phyloP scores from a whole-genome alignment of 2,113 vertebrate genomes.

The Rhagologus leucostigma region DNA sequence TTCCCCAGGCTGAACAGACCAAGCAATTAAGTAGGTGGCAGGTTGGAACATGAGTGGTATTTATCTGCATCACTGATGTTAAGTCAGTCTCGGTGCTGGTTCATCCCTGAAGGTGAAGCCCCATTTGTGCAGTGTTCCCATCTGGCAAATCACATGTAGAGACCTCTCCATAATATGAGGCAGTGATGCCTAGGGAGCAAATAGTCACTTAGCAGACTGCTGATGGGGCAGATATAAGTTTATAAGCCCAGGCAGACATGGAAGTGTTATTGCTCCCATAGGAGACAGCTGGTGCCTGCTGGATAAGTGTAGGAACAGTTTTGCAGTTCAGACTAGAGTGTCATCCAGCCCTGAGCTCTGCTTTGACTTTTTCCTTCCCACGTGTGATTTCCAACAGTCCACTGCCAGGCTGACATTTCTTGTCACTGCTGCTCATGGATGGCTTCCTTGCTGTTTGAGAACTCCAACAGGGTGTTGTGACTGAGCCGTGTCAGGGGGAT shows the following conservation, averaged over 20 bases:
- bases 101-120: background rate
- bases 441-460: constrained; percentile 23
- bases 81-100: background rate
- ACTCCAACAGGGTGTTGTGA: background rate
- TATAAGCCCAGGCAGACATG: background rate
- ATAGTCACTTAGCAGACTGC: background rate
- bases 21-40: background rate
- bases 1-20: background rate
- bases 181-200: background rate
- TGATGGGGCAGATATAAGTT: background rate
- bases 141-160: background rate
- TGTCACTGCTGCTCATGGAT: background rate
- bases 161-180: background rate
- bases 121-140: background rate
- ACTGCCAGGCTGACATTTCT: constrained; percentile 12
- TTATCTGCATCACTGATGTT: background rate
- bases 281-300: constrained; percentile 14
- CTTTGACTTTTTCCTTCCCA: constrained; percentile 16
- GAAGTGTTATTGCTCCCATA: background rate
- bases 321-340: background rate
- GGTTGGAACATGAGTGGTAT: background rate
- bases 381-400: background rate
- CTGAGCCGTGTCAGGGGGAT: background rate
- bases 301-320: background rate
- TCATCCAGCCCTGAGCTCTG: background rate